A percentile compares a stretch with the other conserved stretches of the same genome.
Conservation (phyloP, 64 coral and sea anemone species). For the Stichodactyla helianthus region DNA sequence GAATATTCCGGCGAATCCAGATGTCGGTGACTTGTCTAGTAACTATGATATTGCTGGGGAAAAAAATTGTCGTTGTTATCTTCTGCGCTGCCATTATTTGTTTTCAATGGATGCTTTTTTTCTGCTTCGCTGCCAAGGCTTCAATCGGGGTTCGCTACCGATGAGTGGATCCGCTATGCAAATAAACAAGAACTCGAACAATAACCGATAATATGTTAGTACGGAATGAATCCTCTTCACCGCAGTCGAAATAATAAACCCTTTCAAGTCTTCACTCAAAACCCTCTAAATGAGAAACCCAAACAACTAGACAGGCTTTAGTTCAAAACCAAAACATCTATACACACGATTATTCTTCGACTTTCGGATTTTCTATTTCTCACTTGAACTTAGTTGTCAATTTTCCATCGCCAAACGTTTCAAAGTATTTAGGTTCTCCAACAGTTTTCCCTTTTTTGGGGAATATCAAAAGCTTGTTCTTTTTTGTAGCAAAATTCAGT, state of each 20-base stretch:
- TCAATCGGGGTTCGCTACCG: neutral
- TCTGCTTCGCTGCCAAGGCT: neutral
- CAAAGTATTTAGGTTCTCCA: neutral
- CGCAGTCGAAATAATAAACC: neutral
- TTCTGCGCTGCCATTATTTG: neutral
- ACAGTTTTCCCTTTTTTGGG: neutral
- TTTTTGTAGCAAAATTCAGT: neutral
- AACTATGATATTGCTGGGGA: neutral
- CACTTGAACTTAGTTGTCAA: neutral
- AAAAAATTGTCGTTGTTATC: neutral
- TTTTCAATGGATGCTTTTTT: neutral
- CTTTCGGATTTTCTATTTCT: neutral
- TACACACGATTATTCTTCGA: neutral
- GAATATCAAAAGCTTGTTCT: neutral
- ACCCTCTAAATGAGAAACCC: neutral
- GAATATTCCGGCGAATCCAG: neutral
- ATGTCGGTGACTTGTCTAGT: neutral
- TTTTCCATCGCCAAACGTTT: neutral
- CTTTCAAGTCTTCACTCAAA: neutral
- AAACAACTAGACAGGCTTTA: neutral
- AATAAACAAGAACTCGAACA: neutral
- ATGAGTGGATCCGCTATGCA: neutral
- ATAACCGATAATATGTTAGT: neutral
- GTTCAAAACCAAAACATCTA: neutral
- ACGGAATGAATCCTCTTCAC: neutral